Base-by-base conservation (phyloP, 2,113 vertebrate genomes). In the Microtus pennsylvanicus region DNA sequence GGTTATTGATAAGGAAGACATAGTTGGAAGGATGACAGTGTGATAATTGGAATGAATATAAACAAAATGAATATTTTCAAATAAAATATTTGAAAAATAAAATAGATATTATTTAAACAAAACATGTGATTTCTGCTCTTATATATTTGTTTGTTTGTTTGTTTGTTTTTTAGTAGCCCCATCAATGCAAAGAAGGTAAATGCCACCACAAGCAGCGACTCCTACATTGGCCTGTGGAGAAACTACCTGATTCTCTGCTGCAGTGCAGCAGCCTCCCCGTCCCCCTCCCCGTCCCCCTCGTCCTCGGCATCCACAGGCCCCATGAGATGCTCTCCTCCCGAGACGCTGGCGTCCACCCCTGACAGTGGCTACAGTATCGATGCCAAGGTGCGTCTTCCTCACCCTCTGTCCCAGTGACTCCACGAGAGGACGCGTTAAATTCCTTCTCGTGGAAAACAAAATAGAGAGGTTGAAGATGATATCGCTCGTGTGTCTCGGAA, bases 231-330 rank as follows among this genome's bases (percentile, higher is more conserved):
- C 12, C 99, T 99, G 83, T 99, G 99, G 99, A 99, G 99, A 97
- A 99, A 99, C 98, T 99, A 99, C 96, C 98, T 99, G 98, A 99
- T 99, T 82, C 99, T 99, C 69, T 99, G 99, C 99, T 99, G 99
- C 98, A 99, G 99, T 95, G 99, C 99, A 17, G 99, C 99, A 11
- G 98, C 99, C 16, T 99, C 99, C 67, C 70, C 98, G 0, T 96
- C 98, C 0, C 98, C 98, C 26, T 98, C 99, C 0, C 98, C 98
- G 24, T 98, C 99, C 67, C 69, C 98, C 1, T 96, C 98, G 0
- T 98, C 98, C 28, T 98, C 99, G 50, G 55, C 99, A 47, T 98
- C 99, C 22, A 94, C 99, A 21, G 99, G 99, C 95, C 99, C 99
- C 92, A 99, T 99, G 98, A 98, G 99, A 98, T 99, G 99, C 97